Conservation (phyloP, 2,888 invertebrate genomes). For the Agrochola litura region DNA sequence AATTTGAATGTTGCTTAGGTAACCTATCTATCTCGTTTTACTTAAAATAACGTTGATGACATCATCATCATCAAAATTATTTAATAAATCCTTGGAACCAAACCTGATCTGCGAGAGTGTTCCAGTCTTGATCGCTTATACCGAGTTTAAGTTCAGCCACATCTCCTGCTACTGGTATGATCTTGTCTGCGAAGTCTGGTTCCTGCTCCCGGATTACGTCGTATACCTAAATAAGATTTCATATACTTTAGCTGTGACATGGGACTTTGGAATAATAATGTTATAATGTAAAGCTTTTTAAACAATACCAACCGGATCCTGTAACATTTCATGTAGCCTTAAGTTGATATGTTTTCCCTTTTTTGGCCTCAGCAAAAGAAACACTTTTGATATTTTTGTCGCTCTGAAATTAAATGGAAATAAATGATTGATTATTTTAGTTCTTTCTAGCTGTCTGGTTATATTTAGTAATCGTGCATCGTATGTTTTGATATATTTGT, state of each 20-base stretch:
- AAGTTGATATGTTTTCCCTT: background rate
- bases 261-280: background rate
- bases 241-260: background rate
- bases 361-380: background rate
- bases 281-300: background rate
- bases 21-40: too few species aligned
- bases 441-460: background rate
- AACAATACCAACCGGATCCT: background rate
- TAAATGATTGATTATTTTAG: background rate
- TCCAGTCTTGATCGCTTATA: slow-evolving; percentile 18
- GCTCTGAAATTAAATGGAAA: background rate
- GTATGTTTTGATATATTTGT: background rate
- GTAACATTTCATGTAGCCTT: background rate
- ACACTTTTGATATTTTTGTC: background rate
- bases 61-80: too few species aligned
- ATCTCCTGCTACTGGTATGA: slow-evolving; percentile 14
- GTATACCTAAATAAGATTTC: background rate
- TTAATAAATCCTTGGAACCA: background rate
- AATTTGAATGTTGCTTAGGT: too few species aligned
- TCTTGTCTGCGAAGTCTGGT: slow-evolving; percentile 12
- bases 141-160: slow-evolving; percentile 20
- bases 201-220: slow-evolving; percentile 16
- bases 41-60: too few species aligned
- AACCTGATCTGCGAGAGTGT: slow-evolving; percentile 22
- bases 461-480: background rate